Base-by-base conservation (phyloP, 1,140 invertebrate genomes). In the Gonatopus flavifemur region DNA sequence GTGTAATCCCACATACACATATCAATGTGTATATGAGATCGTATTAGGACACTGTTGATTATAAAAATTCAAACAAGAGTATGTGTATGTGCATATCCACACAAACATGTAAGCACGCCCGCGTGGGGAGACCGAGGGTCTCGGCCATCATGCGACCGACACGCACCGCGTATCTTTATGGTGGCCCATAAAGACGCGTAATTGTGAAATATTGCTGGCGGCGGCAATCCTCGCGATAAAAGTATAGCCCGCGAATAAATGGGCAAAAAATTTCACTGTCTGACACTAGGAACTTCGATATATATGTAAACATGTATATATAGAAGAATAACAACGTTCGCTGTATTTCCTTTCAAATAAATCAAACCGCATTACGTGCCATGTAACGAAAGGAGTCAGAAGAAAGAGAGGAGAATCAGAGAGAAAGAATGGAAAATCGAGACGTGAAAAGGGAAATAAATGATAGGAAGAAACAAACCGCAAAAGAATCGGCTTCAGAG, bases 91-190 rank as follows among this genome's bases (percentile, higher is more conserved):
- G n/a, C n/a, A n/a, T n/a, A n/a, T n/a, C n/a, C n/a, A n/a, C n/a
- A n/a, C n/a, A n/a, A n/a, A n/a, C n/a, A n/a, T n/a, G n/a, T n/a
- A n/a, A n/a, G n/a, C n/a, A n/a, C n/a, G n/a, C n/a, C n/a, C n/a
- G n/a, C n/a, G n/a, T n/a, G n/a, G n/a, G n/a, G n/a, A n/a, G n/a
- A n/a, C n/a, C n/a, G n/a, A n/a, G n/a, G 59, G 57, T 69, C n/a
- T n/a, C 62, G 53, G 60, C 59, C 64, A 67, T 68, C 57, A 59
- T 46, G 66, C 56, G 63, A 69, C 59, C 62, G 62, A 64, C 69
- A 71, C 68, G 63, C 60, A 65, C 63, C 46, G 49, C 59, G 65
- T 72, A 72, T 72, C 65, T 73, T 73, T 73, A 73, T 70, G 57
- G 69, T 61, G 54, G 54, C 52, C 53, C 59, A 66, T 72, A 72